A percentile compares a stretch with the other conserved stretches of the same genome.
Conservation (phyloP, 2,888 invertebrate species). For the Megalurothrips usitatus region DNA sequence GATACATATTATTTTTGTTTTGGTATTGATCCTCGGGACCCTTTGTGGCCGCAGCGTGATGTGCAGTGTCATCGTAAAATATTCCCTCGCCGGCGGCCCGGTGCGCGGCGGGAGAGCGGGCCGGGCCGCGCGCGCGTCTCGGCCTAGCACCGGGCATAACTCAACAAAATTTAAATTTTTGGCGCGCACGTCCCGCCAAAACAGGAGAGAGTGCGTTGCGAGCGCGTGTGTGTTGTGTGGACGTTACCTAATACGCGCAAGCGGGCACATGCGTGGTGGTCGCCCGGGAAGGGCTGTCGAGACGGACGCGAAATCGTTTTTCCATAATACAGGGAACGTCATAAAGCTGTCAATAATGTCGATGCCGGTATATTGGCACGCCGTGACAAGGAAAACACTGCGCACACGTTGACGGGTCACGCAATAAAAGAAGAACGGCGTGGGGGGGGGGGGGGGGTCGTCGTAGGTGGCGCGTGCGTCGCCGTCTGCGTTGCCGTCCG, state of each 20-base stretch:
- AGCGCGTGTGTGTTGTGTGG: too few species aligned
- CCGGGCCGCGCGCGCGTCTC: background rate
- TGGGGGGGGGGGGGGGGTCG: too few species aligned
- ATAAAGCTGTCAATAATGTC: slow-evolving; percentile 9
- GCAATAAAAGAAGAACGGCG: too few species aligned
- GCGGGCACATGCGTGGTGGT: background rate
- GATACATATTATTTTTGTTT: background rate
- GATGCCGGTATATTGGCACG: slow-evolving; percentile 7
- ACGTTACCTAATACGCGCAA: background rate
- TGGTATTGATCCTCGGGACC: background rate
- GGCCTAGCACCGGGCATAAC: too few species aligned
- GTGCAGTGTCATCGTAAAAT: slow-evolving; percentile 26
- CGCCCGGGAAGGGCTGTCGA: background rate
- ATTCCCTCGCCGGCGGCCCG: background rate
- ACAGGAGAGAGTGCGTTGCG: too few species aligned
- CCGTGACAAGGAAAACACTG: slow-evolving; percentile 22
- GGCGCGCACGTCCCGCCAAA: too few species aligned
- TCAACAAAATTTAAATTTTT: too few species aligned
- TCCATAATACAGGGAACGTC: background rate
- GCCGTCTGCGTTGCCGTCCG: too few species aligned
- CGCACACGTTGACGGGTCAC: background rate
- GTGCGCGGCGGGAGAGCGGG: background rate
- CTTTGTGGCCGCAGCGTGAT: background rate
- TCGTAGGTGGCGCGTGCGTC: too few species aligned
- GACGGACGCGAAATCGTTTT: background rate